Evolutionary conservation across 2,888 invertebrate genomes (phyloP).

Genomic region (Pelosia muscerda): DNA sequence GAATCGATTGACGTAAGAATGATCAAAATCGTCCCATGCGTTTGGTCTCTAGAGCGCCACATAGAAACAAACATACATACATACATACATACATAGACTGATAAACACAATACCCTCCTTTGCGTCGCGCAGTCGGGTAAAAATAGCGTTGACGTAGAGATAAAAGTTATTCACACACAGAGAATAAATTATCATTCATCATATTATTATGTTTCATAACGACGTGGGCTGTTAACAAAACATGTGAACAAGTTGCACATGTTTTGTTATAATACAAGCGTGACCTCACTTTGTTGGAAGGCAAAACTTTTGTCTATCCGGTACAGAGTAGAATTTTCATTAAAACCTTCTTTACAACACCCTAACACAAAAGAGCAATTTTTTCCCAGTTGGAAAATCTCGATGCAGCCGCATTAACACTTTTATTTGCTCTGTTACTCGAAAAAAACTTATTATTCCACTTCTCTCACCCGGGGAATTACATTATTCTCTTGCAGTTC

Average conservation of each 20-base stretch:
- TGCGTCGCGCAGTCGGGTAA: too few species aligned
- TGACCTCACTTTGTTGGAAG: conserved; percentile 60
- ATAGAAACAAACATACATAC: too few species aligned
- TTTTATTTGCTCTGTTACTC: conserved; percentile 81
- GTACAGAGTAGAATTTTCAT: conserved; percentile 79
- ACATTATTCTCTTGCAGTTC: conserved; percentile 76
- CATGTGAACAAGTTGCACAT: conserved; percentile 54
- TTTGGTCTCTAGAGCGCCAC: too few species aligned
- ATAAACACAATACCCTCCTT: too few species aligned
- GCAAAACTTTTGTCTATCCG: conserved; percentile 70
- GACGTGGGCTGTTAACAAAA: conserved; percentile 41
- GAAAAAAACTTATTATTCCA: conserved; percentile 83
- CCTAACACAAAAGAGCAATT: conserved; percentile 82
- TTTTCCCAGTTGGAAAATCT: conserved; percentile 80
- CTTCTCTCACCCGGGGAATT: conserved; percentile 77
- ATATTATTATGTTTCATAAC: conserved; percentile 38
- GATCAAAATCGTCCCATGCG: too few species aligned
- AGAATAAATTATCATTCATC: conserved; percentile 43
- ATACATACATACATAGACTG: too few species aligned
- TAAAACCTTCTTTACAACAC: conserved; percentile 78
- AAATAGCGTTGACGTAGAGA: conserved; percentile 11
- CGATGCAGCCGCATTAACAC: conserved; percentile 84
- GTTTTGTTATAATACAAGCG: conserved; percentile 54
- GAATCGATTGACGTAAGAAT: too few species aligned
- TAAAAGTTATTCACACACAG: conserved; percentile 23